A percentile compares a stretch with the other conserved stretches of the same genome.
Conservation (phyloP, 2,797 vertebrate genomes). For the Austrolebias charrua region DNA sequence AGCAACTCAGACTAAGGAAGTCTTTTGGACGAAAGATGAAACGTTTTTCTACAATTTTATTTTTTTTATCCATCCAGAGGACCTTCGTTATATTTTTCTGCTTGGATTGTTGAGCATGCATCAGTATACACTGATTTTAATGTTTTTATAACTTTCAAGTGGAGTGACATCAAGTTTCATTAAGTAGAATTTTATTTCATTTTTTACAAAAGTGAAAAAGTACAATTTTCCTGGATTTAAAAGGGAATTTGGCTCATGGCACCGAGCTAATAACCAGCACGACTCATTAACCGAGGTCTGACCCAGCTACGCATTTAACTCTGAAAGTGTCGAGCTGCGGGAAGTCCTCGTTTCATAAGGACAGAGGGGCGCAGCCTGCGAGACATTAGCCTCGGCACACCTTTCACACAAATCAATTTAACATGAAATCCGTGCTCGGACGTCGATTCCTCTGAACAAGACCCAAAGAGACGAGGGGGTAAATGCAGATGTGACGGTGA, state of each 20-base stretch:
- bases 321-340: not conserved
- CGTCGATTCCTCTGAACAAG: no score
- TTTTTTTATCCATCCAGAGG: no score
- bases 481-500: conserved; percentile 31
- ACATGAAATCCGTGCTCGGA: not conserved
- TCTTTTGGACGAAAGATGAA: no score
- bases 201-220: no score
- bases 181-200: not conserved
- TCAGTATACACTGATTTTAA: no score
- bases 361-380: not conserved
- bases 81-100: no score
- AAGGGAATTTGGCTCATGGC: conserved; percentile 5
- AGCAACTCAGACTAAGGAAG: no score
- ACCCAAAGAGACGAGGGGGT: conserved; percentile 33
- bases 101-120: no score
- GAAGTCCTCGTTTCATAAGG: conserved; percentile 8
- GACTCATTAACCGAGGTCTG: conserved; percentile 37
- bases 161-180: conserved; percentile 4
- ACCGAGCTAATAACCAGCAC: conserved; percentile 17
- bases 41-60: no score
- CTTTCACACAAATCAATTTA: not conserved
- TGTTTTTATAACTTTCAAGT: not conserved
- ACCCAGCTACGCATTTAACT: conserved; percentile 12
- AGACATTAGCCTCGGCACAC: not conserved
- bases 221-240: conserved; percentile 11